Evolutionary conservation across 2,888 invertebrate species (phyloP).

Genomic region (Tineola bisselliella): DNA sequence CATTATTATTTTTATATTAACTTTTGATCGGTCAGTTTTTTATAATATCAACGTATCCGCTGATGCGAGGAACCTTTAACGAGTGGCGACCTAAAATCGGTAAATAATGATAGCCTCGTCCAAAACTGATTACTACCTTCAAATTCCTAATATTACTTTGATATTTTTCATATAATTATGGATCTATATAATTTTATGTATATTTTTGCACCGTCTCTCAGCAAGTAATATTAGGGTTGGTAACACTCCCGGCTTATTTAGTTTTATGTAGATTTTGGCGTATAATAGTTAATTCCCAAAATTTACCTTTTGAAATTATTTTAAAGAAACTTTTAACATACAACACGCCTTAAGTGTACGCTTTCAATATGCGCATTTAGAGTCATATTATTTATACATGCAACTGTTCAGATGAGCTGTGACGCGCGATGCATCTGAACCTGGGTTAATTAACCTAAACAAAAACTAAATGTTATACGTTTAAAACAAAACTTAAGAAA

Average conservation of each 20-base stretch:
- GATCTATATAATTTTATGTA: background rate
- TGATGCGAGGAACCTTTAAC: conserved; percentile 31
- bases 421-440: no score
- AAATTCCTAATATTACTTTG: conserved; percentile 11
- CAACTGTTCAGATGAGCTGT: no score
- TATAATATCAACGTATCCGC: conserved; percentile 10
- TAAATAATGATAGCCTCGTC: conserved; percentile 38
- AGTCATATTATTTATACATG: no score
- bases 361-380: no score
- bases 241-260: background rate
- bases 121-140: conserved; percentile 11
- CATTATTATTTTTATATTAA: conserved; percentile 62
- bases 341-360: no score
- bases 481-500: no score
- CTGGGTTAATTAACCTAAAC: no score
- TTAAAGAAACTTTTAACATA: no score
- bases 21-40: conserved; percentile 37
- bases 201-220: background rate
- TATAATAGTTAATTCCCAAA: no score
- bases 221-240: background rate
- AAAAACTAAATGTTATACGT: no score
- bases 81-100: conserved; percentile 37
- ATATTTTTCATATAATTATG: background rate
- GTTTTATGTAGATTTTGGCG: background rate
- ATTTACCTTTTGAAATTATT: no score